Conservation (phyloP, 2,797 vertebrate species). For the Poeciliopsis turneri region DNA sequence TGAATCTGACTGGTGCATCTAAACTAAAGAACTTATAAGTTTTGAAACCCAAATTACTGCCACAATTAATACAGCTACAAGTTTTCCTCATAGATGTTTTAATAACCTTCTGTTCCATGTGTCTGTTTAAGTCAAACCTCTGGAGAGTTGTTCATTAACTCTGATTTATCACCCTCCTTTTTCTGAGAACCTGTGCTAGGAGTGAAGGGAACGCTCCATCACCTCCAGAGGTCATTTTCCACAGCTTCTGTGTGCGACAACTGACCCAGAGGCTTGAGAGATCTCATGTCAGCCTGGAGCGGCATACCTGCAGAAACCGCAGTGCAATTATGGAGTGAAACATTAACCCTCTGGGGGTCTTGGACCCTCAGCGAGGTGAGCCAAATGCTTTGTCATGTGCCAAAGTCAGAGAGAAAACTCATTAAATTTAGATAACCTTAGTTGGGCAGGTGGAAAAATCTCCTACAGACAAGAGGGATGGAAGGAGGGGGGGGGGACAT, state of each 20-base stretch:
- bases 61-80: constrained; percentile 5
- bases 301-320: constrained; percentile 7
- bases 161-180: constrained; percentile 13
- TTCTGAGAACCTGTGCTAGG: constrained; percentile 8
- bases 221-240: constrained; percentile 45
- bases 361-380: constrained; percentile 30
- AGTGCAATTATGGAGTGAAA: constrained; percentile 24
- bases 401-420: constrained; percentile 66
- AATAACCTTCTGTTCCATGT: constrained; percentile 26
- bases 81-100: constrained; percentile 27
- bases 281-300: constrained; percentile 34
- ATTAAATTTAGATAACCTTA: constrained; percentile 72
- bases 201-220: constrained; percentile 6
- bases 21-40: not conserved
- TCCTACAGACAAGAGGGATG: constrained; percentile 50
- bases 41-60: not conserved
- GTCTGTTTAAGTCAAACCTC: constrained; percentile 31
- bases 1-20: not conserved
- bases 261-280: constrained; percentile 37
- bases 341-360: constrained; percentile 44
- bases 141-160: constrained; percentile 46
- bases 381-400: constrained; percentile 44
- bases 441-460: constrained; percentile 71
- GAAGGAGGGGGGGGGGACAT: constrained; percentile 28
- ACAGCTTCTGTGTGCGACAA: constrained; percentile 28